Evolutionary conservation across 1,140 invertebrate genomes (phyloP), one percentile per base, ranked within the genome.

Genomic region (Platorchestia sp.): DNA sequence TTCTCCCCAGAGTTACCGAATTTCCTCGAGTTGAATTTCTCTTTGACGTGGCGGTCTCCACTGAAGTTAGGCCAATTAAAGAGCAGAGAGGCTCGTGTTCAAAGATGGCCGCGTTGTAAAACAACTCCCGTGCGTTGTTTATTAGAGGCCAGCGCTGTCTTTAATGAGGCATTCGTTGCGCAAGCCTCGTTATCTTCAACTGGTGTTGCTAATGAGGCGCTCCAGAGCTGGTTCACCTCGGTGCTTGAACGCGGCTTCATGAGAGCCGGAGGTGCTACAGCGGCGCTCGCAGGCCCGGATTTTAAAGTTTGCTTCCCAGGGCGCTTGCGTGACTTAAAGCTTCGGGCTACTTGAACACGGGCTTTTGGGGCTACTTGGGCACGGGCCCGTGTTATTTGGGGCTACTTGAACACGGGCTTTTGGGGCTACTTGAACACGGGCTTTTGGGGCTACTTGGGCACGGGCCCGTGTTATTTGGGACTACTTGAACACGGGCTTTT

Each of bases 111-210:
- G 41, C 27, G 41, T 42, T 89, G 87, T 42, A 89, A 42, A 89
- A 42, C 87, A 44, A 16, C 87, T 42, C 87, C 14, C 43, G n/a
- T 44, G 43, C 10, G 5, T 16, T 89, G 87, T 89, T 89, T 89
- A 89, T 89, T 89, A 89, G 87, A 43, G 36, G 5, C 87, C 5
- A 44, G 87, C 41, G 87, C 87, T 89, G 87, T 42, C 87, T 89
- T 89, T 89, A 89, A 89, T 89, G 87, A 89, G 87, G 43, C 87
- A 89, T 89, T 89, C 87, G 87, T 89, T 89, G 87, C 41, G 3
- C 27, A 36, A 42, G 43, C 41, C 87, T 89, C 87, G 41, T 89
- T 89, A 89, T 89, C 36, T 36, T 89, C 41, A 44, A 89, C 87
- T 43, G 36, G 27, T 42, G 87, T 14, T 44, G 5, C 41, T 89